A percentile compares a stretch with the other conserved stretches of the same genome.
Evolutionary conservation across 1,140 invertebrate genomes (phyloP).

Genomic region (Macrosteles quadrilineatus): DNA sequence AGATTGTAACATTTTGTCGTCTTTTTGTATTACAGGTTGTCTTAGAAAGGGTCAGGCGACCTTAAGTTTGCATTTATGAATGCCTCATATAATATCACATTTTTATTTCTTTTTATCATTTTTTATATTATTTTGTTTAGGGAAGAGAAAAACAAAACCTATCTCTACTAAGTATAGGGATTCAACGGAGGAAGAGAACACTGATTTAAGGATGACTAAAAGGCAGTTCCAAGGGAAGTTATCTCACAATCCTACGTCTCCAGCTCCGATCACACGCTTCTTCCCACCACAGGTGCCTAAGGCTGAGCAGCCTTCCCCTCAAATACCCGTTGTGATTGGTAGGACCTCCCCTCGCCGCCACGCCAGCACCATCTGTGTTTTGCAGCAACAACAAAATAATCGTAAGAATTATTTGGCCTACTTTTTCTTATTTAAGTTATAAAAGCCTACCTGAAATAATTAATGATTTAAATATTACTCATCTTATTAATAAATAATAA

Average conservation of each 20-base stretch:
- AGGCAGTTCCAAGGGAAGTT: constrained; percentile 40
- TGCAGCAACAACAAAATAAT: constrained; percentile 20
- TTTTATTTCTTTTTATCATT: no score
- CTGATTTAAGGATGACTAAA: constrained; percentile 29
- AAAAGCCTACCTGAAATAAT: no score
- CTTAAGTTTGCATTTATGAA: no score
- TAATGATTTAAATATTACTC: no score
- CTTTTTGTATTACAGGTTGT: no score
- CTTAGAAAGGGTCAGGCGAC: no score
- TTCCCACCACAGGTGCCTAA: constrained; percentile 31
- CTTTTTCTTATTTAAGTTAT: no score
- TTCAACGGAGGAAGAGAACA: background rate
- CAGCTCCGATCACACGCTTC: constrained; percentile 34
- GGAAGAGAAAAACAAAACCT: constrained; percentile 4
- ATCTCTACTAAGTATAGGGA: background rate
- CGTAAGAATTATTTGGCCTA: no score
- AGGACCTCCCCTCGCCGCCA: constrained; percentile 19
- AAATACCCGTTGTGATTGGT: background rate
- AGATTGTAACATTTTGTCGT: no score
- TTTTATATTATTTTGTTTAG: constrained; percentile 1
- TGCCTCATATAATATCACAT: no score
- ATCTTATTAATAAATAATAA: no score
- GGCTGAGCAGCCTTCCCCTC: background rate
- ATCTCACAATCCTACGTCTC: constrained; percentile 38
- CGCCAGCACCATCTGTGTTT: constrained; percentile 14